Evolutionary conservation across 1,140 invertebrate genomes (phyloP), one percentile per base, ranked within the genome.

Genomic region (Papilio glaucus): DNA sequence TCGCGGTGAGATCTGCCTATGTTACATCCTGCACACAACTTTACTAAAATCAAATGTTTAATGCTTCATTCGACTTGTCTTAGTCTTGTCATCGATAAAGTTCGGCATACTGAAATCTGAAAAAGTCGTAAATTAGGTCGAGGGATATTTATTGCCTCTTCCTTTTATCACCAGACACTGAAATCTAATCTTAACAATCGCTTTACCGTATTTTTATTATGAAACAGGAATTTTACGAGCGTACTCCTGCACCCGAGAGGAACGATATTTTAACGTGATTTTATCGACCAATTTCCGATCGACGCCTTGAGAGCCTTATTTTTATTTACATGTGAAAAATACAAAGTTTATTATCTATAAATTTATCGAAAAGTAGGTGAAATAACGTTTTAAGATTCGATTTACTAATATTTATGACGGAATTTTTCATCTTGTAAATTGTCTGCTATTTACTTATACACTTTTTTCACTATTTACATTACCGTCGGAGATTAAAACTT

Each of bases 221-320:
- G 9, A 12, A 53, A 53, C 49, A 53, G 21, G 49, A 53, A 53
- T 53, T 53, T 53, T 53, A 53, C 49, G 49, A 53, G 9, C 49
- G 2, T 10, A 24, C 21, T 41, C 12, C 13, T 5, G 10, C 49
- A 49, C 42, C 15, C 21, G 18, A 10, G 49, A 12, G 49, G 10
- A 53, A 53, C 4, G 49, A 21, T 49, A 45, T 45, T 53, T 24
- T 53, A 24, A 53, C 49, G 9, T 24, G 21, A 53, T 53, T 53
- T 53, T 53, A 53, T 53, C 49, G 49, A 24, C 3, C 9, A 24
- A 53, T 53, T 10, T 53, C 9, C 8, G 21, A 49, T 53, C 49
- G 9, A 10, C 21, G 21, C 9, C 24, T 10, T 10, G 12, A 53
- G 15, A 18, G 18, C n/a, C n/a, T n/a, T n/a, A n/a, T n/a, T n/a